Evolutionary conservation across 1,140 invertebrate genomes (phyloP), one percentile per base, ranked within the genome.

Genomic region (Aphis craccivora): DNA sequence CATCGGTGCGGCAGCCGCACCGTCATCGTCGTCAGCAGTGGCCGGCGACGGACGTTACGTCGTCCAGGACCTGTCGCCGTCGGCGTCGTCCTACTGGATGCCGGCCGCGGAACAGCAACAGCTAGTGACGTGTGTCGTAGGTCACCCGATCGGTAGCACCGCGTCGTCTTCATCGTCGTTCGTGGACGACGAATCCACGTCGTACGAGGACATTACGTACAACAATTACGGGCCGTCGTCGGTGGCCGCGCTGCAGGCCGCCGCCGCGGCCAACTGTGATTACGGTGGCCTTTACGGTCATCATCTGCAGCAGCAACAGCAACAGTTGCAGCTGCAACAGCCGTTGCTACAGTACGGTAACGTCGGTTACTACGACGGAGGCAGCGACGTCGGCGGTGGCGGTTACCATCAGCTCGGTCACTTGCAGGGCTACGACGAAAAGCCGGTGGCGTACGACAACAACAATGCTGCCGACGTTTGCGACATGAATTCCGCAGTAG

Each of bases 141-240:
- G 90, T 4, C 90, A 91, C 18, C 60, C 91, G 67, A 23, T 81
- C 45, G 91, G 48, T 6, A 93, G 91, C 91, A 40, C 91, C 14
- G 48, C 91, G 35, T 93, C 91, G 81, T 93, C 91, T 23, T 86
- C 91, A 23, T 93, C 91, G 35, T 93, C 91, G 5, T 93, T 93
- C 35, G 76, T 86, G 22, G 91, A 93, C 91, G 91, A 93, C 81
- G 91, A 93, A 23, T 93, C 91, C 45, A 55, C 48, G 4, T 93
- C 91, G n/a, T 93, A 93, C 91, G 91, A 93, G 81, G 91, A 93
- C 51, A 93, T 93, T 25, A 55, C 91, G 22, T 93, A 93, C 81
- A 93, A 60, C 25, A 67, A 14, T 67, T 86, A 93, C 48, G 91
- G 91, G 2, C 43, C 60, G 45, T 84, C 89, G 11, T 37, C 91